Evolutionary conservation across 2,888 invertebrate species (phyloP).

Genomic region (Muscina levida): DNA sequence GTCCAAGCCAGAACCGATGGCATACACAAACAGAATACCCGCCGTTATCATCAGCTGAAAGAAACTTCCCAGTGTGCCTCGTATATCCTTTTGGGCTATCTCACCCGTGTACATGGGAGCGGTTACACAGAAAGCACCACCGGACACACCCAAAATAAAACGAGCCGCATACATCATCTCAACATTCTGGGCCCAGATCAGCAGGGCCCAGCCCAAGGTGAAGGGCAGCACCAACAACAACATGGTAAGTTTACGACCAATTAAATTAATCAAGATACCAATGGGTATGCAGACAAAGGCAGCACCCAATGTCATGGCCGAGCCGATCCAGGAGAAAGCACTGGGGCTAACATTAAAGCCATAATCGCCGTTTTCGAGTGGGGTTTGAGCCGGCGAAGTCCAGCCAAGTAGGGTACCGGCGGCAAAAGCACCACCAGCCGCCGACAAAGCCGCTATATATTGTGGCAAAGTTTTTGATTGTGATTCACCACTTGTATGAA

Average conservation of each 20-base stretch:
- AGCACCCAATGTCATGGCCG: slow-evolving; percentile 87
- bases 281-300: slow-evolving; percentile 87
- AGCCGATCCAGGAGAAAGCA: slow-evolving; percentile 87
- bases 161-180: slow-evolving; percentile 77
- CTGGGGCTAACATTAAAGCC: slow-evolving; percentile 81
- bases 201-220: slow-evolving; percentile 86
- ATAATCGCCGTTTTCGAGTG: slow-evolving; percentile 66
- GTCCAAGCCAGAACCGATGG: slow-evolving; percentile 81
- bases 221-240: slow-evolving; percentile 82
- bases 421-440: slow-evolving; percentile 89
- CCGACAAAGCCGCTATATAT: slow-evolving; percentile 80
- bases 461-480: slow-evolving; percentile 74
- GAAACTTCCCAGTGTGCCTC: slow-evolving; percentile 92
- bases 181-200: slow-evolving; percentile 86
- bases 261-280: slow-evolving; percentile 84
- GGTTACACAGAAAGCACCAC: slow-evolving; percentile 90
- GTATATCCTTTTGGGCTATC: slow-evolving; percentile 89
- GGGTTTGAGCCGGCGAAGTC: slow-evolving; percentile 85
- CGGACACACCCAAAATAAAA: slow-evolving; percentile 78
- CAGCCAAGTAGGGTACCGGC: slow-evolving; percentile 89
- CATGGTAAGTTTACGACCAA: slow-evolving; percentile 87
- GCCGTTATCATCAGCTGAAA: slow-evolving; percentile 92
- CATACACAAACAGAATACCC: slow-evolving; percentile 90
- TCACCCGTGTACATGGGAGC: slow-evolving; percentile 93
- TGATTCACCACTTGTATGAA: slow-evolving; percentile 71